Percentiles rank a stretch among this genome's conserved stretches.
Evolutionary conservation across 2,797 vertebrate genomes (phyloP).

Genomic region (Chelmon rostratus): DNA sequence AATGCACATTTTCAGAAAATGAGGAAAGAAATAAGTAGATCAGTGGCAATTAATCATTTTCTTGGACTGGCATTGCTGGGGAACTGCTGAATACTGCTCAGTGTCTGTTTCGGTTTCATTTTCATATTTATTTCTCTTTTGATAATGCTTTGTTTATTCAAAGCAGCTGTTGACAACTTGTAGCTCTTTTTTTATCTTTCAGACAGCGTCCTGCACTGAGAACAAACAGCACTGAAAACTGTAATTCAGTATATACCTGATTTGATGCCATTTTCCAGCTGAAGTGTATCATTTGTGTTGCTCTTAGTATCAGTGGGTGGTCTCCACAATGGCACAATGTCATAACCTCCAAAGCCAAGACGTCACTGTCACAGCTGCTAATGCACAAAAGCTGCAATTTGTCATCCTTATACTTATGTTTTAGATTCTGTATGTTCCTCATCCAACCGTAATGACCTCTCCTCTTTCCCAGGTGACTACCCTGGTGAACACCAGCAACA

Average conservation of each 20-base stretch:
- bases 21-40: background rate
- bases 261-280: background rate
- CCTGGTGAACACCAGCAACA: conserved; percentile 98
- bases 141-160: background rate
- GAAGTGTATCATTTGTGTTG: background rate
- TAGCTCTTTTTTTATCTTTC: background rate
- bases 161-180: background rate
- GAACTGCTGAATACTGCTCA: background rate
- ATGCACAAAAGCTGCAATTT: background rate
- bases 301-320: background rate
- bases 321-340: background rate
- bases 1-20: background rate
- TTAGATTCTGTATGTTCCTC: background rate
- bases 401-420: background rate
- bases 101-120: background rate
- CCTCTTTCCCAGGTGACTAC: conserved; percentile 91
- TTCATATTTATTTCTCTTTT: background rate
- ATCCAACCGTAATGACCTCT: background rate
- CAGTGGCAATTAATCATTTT: background rate
- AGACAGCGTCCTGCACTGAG: background rate
- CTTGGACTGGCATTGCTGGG: background rate
- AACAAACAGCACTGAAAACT: background rate
- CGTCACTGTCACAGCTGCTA: background rate
- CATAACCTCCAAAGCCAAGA: background rate
- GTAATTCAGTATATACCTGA: background rate